Conservation (phyloP, 2,888 invertebrate genomes). For the Sminthurinus aureus region DNA sequence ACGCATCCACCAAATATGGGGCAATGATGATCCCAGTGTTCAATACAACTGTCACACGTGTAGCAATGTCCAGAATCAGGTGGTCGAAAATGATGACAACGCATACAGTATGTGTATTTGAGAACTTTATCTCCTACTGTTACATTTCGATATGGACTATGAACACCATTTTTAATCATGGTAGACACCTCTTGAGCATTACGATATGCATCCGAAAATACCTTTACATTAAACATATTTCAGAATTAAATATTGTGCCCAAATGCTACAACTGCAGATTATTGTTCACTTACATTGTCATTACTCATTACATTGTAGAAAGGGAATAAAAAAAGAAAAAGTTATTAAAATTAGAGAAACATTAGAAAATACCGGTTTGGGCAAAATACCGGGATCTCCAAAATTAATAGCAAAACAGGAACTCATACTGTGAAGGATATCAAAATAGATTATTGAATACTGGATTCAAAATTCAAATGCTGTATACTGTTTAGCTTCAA, state of each 20-base stretch:
- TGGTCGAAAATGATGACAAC: slow-evolving; percentile 50
- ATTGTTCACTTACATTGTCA: background rate
- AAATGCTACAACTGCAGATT: background rate
- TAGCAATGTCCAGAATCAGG: slow-evolving; percentile 47
- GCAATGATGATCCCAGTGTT: slow-evolving; percentile 55
- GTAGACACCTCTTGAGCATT: slow-evolving; percentile 40
- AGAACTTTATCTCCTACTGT: slow-evolving; percentile 35
- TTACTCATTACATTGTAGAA: background rate
- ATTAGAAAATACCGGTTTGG: slow-evolving; percentile 43
- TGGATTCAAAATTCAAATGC: too few relatives aligned
- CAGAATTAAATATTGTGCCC: too few relatives aligned
- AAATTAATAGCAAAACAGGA: slow-evolving; percentile 47
- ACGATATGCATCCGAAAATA: slow-evolving; percentile 30
- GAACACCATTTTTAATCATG: slow-evolving; percentile 27
- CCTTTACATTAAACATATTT: too few relatives aligned
- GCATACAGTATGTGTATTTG: slow-evolving; percentile 42
- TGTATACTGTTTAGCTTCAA: too few relatives aligned
- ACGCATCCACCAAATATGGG: slow-evolving; percentile 52
- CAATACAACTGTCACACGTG: slow-evolving; percentile 55
- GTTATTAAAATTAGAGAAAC: too few relatives aligned
- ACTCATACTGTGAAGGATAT: slow-evolving; percentile 1
- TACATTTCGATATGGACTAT: slow-evolving; percentile 29
- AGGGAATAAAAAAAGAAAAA: background rate
- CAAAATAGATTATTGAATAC: background rate
- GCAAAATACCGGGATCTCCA: slow-evolving; percentile 49